phyloP scores from a whole-genome alignment of 2,797 vertebrate species.

The Eptatretus atami region DNA sequence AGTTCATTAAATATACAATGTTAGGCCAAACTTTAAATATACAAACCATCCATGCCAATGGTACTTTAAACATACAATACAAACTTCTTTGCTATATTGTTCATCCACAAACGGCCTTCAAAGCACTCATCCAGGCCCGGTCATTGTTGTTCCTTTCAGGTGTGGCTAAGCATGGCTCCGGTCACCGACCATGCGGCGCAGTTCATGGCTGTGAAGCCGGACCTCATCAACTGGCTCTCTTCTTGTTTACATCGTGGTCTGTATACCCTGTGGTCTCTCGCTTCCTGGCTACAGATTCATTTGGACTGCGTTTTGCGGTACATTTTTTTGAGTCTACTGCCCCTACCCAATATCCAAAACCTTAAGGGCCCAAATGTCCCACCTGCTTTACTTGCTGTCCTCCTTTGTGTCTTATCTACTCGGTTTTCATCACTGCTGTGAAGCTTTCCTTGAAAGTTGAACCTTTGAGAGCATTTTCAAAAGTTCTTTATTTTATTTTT shows the following conservation, averaged over 20 bases:
- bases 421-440: no score
- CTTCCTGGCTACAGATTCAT: slow-evolving; percentile 48
- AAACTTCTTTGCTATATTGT: background rate
- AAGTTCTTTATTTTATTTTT: no score
- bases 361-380: no score
- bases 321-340: slow-evolving; percentile 9
- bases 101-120: background rate
- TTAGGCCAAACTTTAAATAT: no score
- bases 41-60: no score
- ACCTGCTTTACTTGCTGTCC: no score
- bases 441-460: no score
- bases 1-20: no score
- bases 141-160: slow-evolving; percentile 14
- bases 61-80: no score
- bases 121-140: background rate
- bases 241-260: slow-evolving; percentile 37
- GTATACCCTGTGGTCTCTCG: slow-evolving; percentile 30
- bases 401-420: no score
- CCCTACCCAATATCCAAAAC: no score
- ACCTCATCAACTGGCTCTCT: slow-evolving; percentile 41
- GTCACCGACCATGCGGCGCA: slow-evolving; percentile 30
- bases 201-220: slow-evolving; percentile 20
- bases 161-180: slow-evolving; percentile 58
- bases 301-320: slow-evolving; percentile 41
- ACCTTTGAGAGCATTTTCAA: no score